These are phyloP conservation scores for Megamerina dolium DNA, from an alignment of 2,888 invertebrate genomes.

Conservation along the genomic window DNA sequence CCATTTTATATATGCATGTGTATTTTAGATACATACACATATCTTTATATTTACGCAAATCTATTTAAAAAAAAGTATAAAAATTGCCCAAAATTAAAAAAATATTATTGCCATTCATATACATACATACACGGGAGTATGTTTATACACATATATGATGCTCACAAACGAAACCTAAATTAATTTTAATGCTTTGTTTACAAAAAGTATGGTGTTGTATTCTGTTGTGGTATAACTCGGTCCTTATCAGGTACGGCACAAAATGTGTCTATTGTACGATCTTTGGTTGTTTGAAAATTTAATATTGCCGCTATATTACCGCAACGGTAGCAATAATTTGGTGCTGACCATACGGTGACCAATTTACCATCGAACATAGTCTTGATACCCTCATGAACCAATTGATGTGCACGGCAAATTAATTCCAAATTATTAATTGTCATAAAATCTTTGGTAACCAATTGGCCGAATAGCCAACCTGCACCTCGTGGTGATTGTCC, in stretches of 20 bases:
- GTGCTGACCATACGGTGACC: slow-evolving; percentile 99
- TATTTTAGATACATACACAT: no score
- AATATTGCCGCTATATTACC: slow-evolving; percentile 97
- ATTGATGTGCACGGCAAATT: slow-evolving; percentile 97
- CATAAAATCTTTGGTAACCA: slow-evolving; percentile 92
- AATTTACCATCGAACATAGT: slow-evolving; percentile 97
- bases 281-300: slow-evolving; percentile 74
- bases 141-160: slow-evolving; percentile 1
- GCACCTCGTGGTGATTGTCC: slow-evolving; percentile 92
- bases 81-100: no score
- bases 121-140: no score
- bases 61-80: no score
- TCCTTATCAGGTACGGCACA: slow-evolving; percentile 93
- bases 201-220: slow-evolving; percentile 95
- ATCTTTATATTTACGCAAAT: no score
- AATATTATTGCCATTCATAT: no score
- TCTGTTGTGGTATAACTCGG: slow-evolving; percentile 85
- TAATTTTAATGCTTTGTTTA: no score
- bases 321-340: slow-evolving; percentile 99
- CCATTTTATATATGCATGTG: no score
- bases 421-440: slow-evolving; percentile 84
- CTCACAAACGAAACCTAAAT: not conserved
- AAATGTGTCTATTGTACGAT: slow-evolving; percentile 79
- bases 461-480: slow-evolving; percentile 94
- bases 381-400: slow-evolving; percentile 97